Percentiles rank a stretch among this genome's conserved stretches.
Conservation (phyloP, 2,113 vertebrate species). For the Chloroceryle aenea region DNA sequence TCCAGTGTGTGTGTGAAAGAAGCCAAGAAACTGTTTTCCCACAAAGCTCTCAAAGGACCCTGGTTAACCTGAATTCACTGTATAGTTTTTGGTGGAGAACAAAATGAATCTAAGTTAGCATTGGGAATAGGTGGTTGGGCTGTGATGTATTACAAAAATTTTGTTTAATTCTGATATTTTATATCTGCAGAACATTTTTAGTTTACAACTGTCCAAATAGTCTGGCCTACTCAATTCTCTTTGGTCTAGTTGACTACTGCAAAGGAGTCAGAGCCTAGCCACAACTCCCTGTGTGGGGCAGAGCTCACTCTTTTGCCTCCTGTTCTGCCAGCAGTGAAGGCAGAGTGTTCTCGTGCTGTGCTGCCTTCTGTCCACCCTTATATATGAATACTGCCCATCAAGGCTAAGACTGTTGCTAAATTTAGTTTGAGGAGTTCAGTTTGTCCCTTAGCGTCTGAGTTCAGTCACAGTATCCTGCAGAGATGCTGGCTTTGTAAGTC, state of each 20-base stretch:
- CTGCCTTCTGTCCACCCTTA: background rate
- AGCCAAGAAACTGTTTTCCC: slow-evolving; percentile 1
- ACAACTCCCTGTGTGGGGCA: background rate
- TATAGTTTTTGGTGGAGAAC: slow-evolving; percentile 10
- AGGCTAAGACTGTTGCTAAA: background rate
- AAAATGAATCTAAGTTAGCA: background rate
- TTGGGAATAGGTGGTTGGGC: background rate
- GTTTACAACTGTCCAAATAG: background rate
- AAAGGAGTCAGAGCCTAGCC: slow-evolving; percentile 3
- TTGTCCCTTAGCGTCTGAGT: background rate
- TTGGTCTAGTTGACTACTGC: background rate
- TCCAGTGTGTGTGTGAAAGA: background rate
- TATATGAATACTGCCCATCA: background rate
- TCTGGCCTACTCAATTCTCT: background rate
- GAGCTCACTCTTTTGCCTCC: background rate
- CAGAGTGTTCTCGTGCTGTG: background rate
- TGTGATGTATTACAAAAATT: background rate
- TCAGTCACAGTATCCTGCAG: background rate
- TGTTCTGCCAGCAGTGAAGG: background rate
- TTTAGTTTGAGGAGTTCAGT: background rate
- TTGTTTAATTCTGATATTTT: slow-evolving; percentile 4
- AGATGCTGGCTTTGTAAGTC: background rate
- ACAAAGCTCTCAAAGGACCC: slow-evolving; percentile 51
- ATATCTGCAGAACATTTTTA: background rate
- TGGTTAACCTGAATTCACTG: slow-evolving; percentile 8